Conservation (phyloP, 2,888 invertebrate genomes). For the Ennomos fuscantarius region DNA sequence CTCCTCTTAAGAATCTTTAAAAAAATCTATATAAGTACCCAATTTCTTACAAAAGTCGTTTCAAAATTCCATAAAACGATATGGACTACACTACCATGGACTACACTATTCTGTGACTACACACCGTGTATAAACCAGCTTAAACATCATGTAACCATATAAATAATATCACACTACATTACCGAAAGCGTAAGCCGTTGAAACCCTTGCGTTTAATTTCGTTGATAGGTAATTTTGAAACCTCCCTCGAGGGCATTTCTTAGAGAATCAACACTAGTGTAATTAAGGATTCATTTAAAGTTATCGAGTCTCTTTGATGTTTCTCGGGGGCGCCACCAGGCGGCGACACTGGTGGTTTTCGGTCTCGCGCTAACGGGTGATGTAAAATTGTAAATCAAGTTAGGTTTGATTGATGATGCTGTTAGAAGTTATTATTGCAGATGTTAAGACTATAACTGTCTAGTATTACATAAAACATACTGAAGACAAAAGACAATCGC, state of each 20-base stretch:
- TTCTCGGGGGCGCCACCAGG: slow-evolving; percentile 26
- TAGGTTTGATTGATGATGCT: slow-evolving; percentile 62
- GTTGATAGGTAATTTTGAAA: slow-evolving; percentile 74
- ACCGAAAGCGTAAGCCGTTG: slow-evolving; percentile 37
- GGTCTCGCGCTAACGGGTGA: slow-evolving; percentile 28
- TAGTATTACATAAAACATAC: too few relatives aligned
- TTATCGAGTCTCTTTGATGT: slow-evolving; percentile 72
- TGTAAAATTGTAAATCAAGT: slow-evolving; percentile 33
- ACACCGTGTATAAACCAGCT: neutral
- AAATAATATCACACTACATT: slow-evolving; percentile 33
- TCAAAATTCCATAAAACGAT: too few relatives aligned
- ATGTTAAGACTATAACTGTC: slow-evolving; percentile 10
- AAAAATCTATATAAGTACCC: too few relatives aligned
- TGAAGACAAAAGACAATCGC: too few relatives aligned
- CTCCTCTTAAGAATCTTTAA: too few relatives aligned
- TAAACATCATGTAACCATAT: slow-evolving; percentile 2
- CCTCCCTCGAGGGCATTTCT: slow-evolving; percentile 67
- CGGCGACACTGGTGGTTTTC: slow-evolving; percentile 27
- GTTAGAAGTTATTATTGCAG: slow-evolving; percentile 21
- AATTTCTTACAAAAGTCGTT: too few relatives aligned
- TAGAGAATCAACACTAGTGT: slow-evolving; percentile 79
- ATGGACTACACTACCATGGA: too few relatives aligned
- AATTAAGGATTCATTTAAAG: slow-evolving; percentile 81
- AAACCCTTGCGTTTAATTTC: slow-evolving; percentile 71
- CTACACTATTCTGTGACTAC: too few relatives aligned